These are phyloP conservation scores for Eupithecia tripunctaria DNA, from an alignment of 2,888 invertebrate species.

Conservation along the genomic window DNA sequence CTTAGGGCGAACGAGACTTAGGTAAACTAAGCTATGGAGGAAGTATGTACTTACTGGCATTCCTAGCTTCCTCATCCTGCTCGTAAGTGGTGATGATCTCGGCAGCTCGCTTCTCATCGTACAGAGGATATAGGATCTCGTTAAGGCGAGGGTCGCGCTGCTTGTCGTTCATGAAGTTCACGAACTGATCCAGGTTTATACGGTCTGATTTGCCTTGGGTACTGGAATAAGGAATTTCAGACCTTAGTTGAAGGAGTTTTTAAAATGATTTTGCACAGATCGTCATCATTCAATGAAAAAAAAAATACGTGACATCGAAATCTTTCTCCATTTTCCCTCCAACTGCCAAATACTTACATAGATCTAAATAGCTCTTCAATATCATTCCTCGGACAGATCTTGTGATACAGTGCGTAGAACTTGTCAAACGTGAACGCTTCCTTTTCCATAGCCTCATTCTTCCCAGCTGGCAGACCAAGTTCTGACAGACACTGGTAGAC, in stretches of 20 bases:
- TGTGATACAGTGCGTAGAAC: conserved; percentile 98
- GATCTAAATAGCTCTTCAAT: conserved; percentile 98
- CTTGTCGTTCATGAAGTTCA: conserved; percentile 97
- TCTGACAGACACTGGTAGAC: conserved; percentile 98
- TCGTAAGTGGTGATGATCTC: conserved; percentile 98
- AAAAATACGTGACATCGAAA: no score
- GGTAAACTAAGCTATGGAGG: background rate
- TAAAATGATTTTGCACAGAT: background rate
- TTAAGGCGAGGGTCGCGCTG: conserved; percentile 99
- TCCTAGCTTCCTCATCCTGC: conserved; percentile 89
- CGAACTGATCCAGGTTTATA: conserved; percentile 93
- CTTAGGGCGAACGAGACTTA: background rate
- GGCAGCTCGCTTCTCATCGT: conserved; percentile 95
- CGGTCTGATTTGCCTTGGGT: conserved; percentile 95
- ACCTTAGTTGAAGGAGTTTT: background rate
- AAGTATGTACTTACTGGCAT: conserved; percentile 85
- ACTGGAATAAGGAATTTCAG: conserved; percentile 74
- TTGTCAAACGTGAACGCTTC: conserved; percentile 99
- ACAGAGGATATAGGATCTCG: conserved; percentile 98
- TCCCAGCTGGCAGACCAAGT: conserved; percentile 96
- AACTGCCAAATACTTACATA: conserved; percentile 88
- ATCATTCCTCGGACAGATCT: conserved; percentile 99
- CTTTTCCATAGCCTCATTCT: conserved; percentile 97
- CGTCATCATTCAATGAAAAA: no score
- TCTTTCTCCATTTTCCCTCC: no score